phyloP scores from a whole-genome alignment of 2,888 invertebrate genomes.

The Pristionchus arcanus region DNA sequence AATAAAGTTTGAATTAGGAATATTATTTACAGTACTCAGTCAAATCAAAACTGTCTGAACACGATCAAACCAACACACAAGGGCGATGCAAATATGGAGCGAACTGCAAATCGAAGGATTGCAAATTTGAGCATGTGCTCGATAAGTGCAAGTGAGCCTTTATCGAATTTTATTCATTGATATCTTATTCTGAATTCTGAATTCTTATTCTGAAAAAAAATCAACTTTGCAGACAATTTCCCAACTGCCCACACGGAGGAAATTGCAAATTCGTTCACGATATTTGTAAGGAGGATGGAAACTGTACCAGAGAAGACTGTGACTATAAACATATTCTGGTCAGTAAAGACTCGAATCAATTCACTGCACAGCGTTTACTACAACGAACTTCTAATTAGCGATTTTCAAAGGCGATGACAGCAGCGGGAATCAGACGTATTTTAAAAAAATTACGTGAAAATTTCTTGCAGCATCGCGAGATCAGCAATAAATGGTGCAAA shows the following conservation, averaged over 20 bases:
- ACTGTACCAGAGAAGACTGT: background rate
- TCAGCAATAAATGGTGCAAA: background rate
- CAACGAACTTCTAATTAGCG: background rate
- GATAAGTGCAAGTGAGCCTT: background rate
- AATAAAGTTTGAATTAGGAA: too few relatives aligned
- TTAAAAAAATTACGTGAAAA: too few relatives aligned
- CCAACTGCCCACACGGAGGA: background rate
- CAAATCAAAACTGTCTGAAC: background rate
- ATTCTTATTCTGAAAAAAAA: background rate
- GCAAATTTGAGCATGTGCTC: background rate
- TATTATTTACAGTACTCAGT: background rate
- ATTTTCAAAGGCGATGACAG: too few relatives aligned
- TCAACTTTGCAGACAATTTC: background rate
- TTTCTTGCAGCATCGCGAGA: background rate
- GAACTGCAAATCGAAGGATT: background rate
- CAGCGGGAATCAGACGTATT: too few relatives aligned
- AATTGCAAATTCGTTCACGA: background rate
- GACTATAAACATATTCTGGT: background rate
- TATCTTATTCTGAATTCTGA: too few relatives aligned
- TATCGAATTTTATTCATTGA: too few relatives aligned
- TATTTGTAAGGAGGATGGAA: background rate
- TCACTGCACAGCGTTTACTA: background rate
- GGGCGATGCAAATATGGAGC: background rate
- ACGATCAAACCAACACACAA: background rate
- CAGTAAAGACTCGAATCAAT: background rate